Conservation (phyloP, 2,113 vertebrate species). For the Cyanocitta stelleri region DNA sequence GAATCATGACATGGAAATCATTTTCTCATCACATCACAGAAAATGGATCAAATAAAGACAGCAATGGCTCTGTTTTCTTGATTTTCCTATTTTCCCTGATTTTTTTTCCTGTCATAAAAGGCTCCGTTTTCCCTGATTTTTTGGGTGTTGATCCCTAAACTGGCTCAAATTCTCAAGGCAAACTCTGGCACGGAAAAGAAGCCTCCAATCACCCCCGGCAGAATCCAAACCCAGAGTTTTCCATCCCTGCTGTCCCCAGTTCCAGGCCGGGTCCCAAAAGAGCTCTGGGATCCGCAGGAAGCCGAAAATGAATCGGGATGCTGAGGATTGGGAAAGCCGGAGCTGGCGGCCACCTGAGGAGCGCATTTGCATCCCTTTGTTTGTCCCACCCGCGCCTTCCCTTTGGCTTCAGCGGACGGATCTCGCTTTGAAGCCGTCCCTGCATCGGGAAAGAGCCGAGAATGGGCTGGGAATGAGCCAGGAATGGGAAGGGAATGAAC, state of each 20-base stretch:
- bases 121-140: too few relatives aligned
- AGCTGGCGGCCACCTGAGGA: neutral
- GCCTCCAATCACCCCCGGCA: neutral
- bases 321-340: neutral
- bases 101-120: too few relatives aligned
- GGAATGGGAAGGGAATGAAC: too few relatives aligned
- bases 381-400: neutral
- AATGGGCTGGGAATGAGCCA: too few relatives aligned
- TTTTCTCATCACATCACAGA: neutral
- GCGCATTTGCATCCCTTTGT: neutral
- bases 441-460: neutral
- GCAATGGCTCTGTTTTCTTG: too few relatives aligned
- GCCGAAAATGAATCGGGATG: neutral
- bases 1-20: fast-evolving
- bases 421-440: neutral
- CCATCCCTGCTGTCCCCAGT: neutral
- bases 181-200: fast-evolving
- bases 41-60: neutral
- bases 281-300: fast-evolving
- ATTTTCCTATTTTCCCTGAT: too few relatives aligned
- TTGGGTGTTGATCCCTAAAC: too few relatives aligned
- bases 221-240: neutral
- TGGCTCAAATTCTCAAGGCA: neutral
- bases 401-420: neutral
- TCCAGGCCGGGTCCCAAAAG: too few relatives aligned